Evolutionary conservation across 1,140 invertebrate species (phyloP), one percentile per base, ranked within the genome.

Genomic region (Drosophila funebris): DNA sequence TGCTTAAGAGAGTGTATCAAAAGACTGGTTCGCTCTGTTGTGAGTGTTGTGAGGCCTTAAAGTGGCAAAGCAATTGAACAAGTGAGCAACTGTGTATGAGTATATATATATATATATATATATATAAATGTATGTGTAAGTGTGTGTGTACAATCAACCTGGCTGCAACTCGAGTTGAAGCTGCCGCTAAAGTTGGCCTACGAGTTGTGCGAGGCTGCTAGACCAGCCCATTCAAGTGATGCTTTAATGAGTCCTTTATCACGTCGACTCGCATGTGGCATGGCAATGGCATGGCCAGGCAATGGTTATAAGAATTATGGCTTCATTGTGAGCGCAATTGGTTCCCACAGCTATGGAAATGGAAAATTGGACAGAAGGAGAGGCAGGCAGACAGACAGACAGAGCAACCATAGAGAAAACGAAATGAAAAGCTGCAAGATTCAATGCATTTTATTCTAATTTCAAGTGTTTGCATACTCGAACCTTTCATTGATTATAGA

Each of bases 211-310:
- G 81, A 80, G 82, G 82, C 83, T 88, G 81, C 61, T 77, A 63
- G 81, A 79, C 73, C 81, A 80, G 78, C 83, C 83, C 83, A 83
- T 87, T 88, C 68, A 89, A 72, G 83, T 88, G 83, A 87, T 87
- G 83, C 87, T 87, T 87, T 87, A 87, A 87, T 88, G 83, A 87
- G 83, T 87, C 83, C 83, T 87, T 89, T 87, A 87, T 87, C 83
- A 87, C 84, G 78, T 88, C 83, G 64, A 39, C 63, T 69, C 43
- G 64, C 66, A 66, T 78, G 74, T 69, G 76, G 63, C 64, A 78
- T 44, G 56, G 63, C 36, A 37, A 50, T 56, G 62, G 68, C 52
- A 82, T 69, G 76, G 63, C 64, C 74, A 39, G 56, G 63, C 36
- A 37, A 68, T 78, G 64, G 64, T 57, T 54, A 57, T 63, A 78